A percentile compares a stretch with the other conserved stretches of the same genome.
These are phyloP conservation scores for Cebus imitator DNA, from an alignment of 2,113 vertebrate genomes.

Conservation along the genomic window DNA sequence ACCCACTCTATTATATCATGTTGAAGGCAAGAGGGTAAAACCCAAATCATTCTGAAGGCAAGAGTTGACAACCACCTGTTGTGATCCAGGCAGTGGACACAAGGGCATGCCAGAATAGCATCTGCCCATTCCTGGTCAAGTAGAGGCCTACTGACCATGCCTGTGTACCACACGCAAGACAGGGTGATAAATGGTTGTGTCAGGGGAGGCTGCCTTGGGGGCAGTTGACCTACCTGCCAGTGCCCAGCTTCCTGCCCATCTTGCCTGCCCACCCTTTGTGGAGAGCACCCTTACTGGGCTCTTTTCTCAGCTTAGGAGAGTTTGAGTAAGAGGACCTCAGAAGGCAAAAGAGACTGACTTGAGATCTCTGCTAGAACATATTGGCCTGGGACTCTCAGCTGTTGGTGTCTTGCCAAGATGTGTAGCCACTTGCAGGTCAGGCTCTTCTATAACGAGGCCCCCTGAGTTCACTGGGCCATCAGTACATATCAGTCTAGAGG, in stretches of 20 bases:
- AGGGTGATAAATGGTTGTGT: not conserved
- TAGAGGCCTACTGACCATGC: not conserved
- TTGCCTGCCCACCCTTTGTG: not conserved
- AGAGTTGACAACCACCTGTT: not conserved
- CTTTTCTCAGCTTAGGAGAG: not conserved
- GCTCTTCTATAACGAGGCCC: not conserved
- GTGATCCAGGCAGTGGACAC: not conserved
- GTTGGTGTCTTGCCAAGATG: not conserved
- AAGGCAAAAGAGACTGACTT: not conserved
- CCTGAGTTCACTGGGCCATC: not conserved
- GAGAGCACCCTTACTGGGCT: not conserved
- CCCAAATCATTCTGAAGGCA: not conserved
- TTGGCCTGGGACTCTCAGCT: not conserved
- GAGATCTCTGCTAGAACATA: not conserved
- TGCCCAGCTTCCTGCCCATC: not conserved
- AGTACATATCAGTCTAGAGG: not conserved
- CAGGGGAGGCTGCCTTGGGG: not conserved
- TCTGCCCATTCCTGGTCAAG: not conserved
- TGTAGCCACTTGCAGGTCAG: not conserved
- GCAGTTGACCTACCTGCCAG: not conserved
- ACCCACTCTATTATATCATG: not conserved
- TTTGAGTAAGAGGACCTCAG: not conserved
- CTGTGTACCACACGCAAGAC: not conserved
- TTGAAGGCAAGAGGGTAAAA: not conserved
- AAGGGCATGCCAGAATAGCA: not conserved